phyloP scores from a whole-genome alignment of 2,888 invertebrate species.

The Ennomos quercinarius region DNA sequence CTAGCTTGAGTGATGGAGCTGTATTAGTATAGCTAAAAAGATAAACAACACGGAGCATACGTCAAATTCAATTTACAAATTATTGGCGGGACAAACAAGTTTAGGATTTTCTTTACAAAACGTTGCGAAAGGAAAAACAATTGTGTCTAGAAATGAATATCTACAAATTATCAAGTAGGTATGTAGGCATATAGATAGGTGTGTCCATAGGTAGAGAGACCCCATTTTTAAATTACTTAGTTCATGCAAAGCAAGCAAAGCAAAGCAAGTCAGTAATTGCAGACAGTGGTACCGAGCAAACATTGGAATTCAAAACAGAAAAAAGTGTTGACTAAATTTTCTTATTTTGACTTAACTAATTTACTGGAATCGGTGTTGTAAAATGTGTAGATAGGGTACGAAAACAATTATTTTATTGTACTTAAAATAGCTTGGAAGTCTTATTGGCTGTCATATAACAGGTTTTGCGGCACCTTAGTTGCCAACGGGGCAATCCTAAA shows the following conservation, averaged over 20 bases:
- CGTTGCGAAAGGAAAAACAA: too few relatives aligned
- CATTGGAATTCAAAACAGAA: conserved; percentile 21
- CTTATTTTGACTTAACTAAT: conserved; percentile 15
- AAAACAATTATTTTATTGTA: conserved; percentile 49
- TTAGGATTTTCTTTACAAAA: too few relatives aligned
- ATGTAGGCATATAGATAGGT: background rate
- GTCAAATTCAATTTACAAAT: too few relatives aligned
- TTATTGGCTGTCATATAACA: conserved; percentile 60
- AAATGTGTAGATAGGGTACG: conserved; percentile 32
- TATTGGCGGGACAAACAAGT: too few relatives aligned
- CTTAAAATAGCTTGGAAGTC: conserved; percentile 57
- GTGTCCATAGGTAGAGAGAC: conserved; percentile 25
- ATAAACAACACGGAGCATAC: too few relatives aligned
- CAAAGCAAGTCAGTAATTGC: conserved; percentile 33
- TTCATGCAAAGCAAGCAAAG: conserved; percentile 32
- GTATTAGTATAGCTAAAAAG: too few relatives aligned
- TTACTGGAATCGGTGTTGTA: conserved; percentile 9
- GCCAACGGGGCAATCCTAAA: conserved; percentile 36
- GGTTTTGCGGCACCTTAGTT: conserved; percentile 57
- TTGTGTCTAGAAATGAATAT: too few relatives aligned
- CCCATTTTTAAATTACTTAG: conserved; percentile 33
- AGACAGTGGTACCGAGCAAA: conserved; percentile 21
- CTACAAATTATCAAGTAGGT: too few relatives aligned
- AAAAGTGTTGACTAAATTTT: conserved; percentile 25
- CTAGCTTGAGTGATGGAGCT: too few relatives aligned